These are phyloP conservation scores for Podilymbus podiceps DNA, from an alignment of 2,113 vertebrate genomes.

Conservation along the genomic window DNA sequence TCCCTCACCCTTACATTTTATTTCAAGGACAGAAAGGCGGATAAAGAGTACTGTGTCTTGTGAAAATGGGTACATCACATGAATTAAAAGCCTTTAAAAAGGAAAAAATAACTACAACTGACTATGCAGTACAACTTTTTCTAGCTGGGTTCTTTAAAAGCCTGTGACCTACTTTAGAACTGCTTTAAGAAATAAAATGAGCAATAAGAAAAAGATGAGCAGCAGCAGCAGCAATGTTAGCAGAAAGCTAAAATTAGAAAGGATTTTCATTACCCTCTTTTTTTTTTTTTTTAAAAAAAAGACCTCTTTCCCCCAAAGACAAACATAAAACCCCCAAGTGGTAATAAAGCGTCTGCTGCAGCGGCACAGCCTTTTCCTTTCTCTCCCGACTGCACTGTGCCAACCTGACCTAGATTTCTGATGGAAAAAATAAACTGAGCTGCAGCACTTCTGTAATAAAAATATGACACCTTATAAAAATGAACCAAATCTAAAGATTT, in stretches of 20 bases:
- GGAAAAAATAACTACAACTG: not conserved
- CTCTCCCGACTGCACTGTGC: not conserved
- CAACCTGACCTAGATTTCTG: not conserved
- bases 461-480: not conserved
- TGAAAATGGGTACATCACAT: not conserved
- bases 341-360: not conserved
- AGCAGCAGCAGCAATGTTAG: not conserved
- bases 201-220: not conserved
- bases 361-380: not conserved
- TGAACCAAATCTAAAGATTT: not conserved
- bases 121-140: not conserved
- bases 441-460: not conserved
- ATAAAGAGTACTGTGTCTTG: not conserved
- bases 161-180: not conserved
- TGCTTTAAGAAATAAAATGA: not conserved
- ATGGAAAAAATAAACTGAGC: not conserved
- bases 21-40: not conserved
- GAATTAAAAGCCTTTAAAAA: not conserved
- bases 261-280: not conserved
- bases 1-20: not conserved
- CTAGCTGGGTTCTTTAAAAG: not conserved
- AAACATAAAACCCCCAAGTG: not conserved
- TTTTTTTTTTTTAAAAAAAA: not conserved
- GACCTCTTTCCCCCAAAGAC: not conserved
- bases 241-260: constrained; percentile 18